Conservation (phyloP, 1,140 invertebrate genomes). For the Triops cancriformis region DNA sequence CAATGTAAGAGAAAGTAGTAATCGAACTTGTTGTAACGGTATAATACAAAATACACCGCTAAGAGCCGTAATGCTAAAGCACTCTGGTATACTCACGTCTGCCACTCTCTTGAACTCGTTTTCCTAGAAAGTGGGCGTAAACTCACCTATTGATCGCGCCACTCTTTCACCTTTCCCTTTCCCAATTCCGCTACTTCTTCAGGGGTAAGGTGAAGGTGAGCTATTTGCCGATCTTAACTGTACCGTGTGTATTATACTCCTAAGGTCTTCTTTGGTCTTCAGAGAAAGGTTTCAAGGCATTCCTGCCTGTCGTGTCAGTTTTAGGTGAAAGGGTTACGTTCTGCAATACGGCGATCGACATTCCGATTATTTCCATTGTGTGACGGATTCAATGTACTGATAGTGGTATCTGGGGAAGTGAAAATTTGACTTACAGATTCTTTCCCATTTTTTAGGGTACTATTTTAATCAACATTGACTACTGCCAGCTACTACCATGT, state of each 20-base stretch:
- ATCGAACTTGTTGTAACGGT: too few species aligned
- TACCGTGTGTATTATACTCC: too few species aligned
- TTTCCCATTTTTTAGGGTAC: not conserved
- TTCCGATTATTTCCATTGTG: too few species aligned
- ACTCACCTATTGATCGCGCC: not conserved
- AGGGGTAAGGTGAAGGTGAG: not conserved
- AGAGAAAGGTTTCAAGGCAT: too few species aligned
- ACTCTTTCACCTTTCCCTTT: not conserved
- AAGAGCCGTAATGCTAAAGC: too few species aligned
- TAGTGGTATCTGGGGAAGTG: not conserved
- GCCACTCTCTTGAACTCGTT: not conserved
- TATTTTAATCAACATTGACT: not conserved
- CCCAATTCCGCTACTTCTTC: not conserved
- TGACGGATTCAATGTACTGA: not conserved
- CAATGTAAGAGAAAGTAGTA: too few species aligned
- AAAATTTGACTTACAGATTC: not conserved
- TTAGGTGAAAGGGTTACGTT: too few species aligned
- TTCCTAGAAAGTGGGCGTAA: constrained; percentile 1
- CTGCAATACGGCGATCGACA: too few species aligned
- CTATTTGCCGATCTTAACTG: not conserved
- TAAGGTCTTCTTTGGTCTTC: too few species aligned
- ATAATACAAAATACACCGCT: too few species aligned
- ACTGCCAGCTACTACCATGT: constrained; percentile 56
- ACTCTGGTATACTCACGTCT: too few species aligned
- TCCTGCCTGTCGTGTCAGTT: too few species aligned